A percentile compares a stretch with the other conserved stretches of the same genome.
Conservation (phyloP, 2,797 vertebrate genomes). For the Synanceia verrucosa region DNA sequence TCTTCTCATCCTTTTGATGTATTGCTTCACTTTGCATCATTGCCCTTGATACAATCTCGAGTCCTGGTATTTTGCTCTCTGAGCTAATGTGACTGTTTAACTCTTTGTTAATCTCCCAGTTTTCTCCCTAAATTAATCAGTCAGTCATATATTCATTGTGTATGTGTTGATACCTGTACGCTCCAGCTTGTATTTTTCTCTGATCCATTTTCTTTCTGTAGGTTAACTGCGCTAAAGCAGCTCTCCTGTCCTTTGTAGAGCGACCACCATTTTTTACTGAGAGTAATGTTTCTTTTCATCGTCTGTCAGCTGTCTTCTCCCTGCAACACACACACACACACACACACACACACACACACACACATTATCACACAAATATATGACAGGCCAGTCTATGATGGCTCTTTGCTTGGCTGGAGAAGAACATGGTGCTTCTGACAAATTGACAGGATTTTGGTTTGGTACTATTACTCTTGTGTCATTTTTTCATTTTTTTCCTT, state of each 20-base stretch:
- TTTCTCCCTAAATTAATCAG: background rate
- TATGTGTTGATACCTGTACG: background rate
- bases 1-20: constrained; percentile 28
- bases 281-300: constrained; percentile 51
- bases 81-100: background rate
- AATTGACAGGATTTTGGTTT: constrained; percentile 67
- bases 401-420: constrained; percentile 53
- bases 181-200: constrained; percentile 2
- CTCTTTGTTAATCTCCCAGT: background rate
- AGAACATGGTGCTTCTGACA: constrained; percentile 64
- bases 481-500: constrained; percentile 2
- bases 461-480: constrained; percentile 11
- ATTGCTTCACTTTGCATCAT: constrained; percentile 66
- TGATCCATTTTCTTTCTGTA: constrained; percentile 26
- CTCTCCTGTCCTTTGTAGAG: constrained; percentile 29
- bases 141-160: constrained; percentile 10
- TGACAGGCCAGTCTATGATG: constrained; percentile 81
- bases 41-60: constrained; percentile 53
- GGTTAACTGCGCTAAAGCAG: constrained; percentile 40
- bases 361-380: constrained; percentile 63
- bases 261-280: constrained; percentile 37
- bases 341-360: constrained; percentile 24
- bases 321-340: background rate
- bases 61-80: constrained; percentile 26
- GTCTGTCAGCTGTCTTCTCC: constrained; percentile 35